Evolutionary conservation across 2,888 invertebrate genomes (phyloP), one percentile per base, ranked within the genome.

Genomic region (Metacarcinus magister): DNA sequence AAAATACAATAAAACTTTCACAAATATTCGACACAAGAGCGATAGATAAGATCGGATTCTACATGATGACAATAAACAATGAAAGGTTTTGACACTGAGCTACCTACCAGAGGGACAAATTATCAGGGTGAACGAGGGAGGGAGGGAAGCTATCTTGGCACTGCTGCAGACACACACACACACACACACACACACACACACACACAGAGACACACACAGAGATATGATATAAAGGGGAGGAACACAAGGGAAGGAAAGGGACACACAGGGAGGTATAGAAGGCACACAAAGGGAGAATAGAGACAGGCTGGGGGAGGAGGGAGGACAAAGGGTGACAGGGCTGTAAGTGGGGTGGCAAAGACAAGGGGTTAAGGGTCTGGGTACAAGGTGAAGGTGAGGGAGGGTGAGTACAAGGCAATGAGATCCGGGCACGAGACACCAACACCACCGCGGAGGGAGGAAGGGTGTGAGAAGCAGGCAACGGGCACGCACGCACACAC

Each of bases 381-480:
- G 32, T 32, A 87, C 32, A 39, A 87, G 39, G 87, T 10, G 39
- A 39, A 87, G 87, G 87, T 75, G 75, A 39, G 87, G 39, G 32
- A 39, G 87, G 87, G 87, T 8, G 8, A 19, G 43, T 43, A 28
- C 43, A 67, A 39, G 32, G 54, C 60, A n/a, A 43, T 13, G 28
- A 32, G 93, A 54, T 54, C 7, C 93, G 43, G 43, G 43, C 93
- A 54, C 87, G 87, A 16, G 87, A 87, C 87, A 87, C 87, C 39
- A 87, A 39, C 32, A 87, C 87, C 87, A 82, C 82, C 82, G 13
- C 32, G 32, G 48, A 48, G 48, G 5, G 23, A 16, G 60, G 23
- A 23, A 75, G 28, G 5, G 75, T 75, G 75, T 75, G 23, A 60
- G 67, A 19, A 2, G 16, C 54, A 23, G n/a, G 67, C 5, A 48